Conservation (phyloP, 2,888 invertebrate genomes). For the Drosophila paranaensis region DNA sequence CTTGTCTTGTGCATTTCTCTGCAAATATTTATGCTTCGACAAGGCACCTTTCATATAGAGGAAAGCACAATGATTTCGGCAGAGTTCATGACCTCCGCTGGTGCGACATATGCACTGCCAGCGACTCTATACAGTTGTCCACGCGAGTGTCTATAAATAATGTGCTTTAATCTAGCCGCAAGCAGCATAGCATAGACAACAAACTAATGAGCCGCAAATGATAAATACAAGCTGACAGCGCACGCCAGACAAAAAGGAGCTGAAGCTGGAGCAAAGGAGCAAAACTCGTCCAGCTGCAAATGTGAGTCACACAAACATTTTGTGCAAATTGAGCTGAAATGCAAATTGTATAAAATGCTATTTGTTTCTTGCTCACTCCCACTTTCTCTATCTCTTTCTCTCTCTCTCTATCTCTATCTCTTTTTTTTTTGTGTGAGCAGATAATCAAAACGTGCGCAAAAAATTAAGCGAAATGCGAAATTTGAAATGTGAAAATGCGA, state of each 20-base stretch:
- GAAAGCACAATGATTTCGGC: neutral
- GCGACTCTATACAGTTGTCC: constrained; percentile 18
- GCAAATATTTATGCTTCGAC: neutral
- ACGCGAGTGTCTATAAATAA: constrained; percentile 53
- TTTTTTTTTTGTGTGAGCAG: constrained; percentile 29
- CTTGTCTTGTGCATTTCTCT: neutral
- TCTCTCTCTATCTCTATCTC: neutral
- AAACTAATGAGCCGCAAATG: constrained; percentile 76
- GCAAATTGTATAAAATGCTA: constrained; percentile 59
- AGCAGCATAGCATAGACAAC: constrained; percentile 43
- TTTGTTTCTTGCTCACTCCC: neutral
- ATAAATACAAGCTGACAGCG: constrained; percentile 69
- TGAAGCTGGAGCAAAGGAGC: neutral
- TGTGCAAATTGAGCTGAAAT: constrained; percentile 40
- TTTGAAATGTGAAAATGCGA: constrained; percentile 3
- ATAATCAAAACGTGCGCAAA: constrained; percentile 75
- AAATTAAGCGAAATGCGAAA: constrained; percentile 57
- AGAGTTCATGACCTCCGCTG: constrained; percentile 37
- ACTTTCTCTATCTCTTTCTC: neutral
- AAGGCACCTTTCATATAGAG: neutral
- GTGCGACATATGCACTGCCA: constrained; percentile 7
- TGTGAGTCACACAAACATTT: constrained; percentile 57
- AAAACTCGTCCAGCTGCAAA: constrained; percentile 32
- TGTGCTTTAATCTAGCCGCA: constrained; percentile 49
- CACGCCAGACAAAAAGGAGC: constrained; percentile 1